Base-by-base conservation (phyloP, 2,113 vertebrate genomes). In the Hiodon tergisus region DNA sequence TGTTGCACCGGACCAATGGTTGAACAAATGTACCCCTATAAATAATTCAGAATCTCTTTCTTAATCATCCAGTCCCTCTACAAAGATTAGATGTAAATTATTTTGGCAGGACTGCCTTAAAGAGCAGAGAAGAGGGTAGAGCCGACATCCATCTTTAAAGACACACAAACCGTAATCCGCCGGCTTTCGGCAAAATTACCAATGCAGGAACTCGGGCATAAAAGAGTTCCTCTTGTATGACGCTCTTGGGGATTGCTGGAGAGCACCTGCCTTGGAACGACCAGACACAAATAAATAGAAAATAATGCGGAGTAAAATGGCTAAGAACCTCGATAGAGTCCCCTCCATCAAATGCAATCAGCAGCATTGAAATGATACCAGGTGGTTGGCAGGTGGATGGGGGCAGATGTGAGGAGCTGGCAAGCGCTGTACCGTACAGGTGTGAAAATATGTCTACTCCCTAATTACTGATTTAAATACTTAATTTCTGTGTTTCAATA, bases 191-290 rank as follows among this genome's bases (percentile, higher is more conserved):
- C 71, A 74, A 78, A 79, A 79, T 77, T 68, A 71, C 54, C 77
- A 80, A 74, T 74, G 80, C 79, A 80, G 79, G 78, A 85, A 83
- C 62, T 89, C 88, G 90, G 90, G 93, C 91, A 98, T 89, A 95
- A 95, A 95, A 92, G 94, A 96, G 93, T 94, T 95, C 94, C 92
- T 95, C 94, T 94, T 95, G 94, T 93, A 90, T 91, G 89, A 91
- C 92, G 87, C 94, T 91, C 92, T 94, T 87, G 91, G 91, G 93
- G 93, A 92, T 94, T 94, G 87, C 88, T 84, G 80, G 81, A 88
- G 93, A 95, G 94, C 96, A 97, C 95, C 97, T 97, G 97, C 95
- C 93, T 94, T 94, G 93, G 94, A 96, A 96, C 94, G 94, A 95
- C 93, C 94, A 96, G 94, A 97, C 85, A 88, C 85, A 90, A 88